Evolutionary conservation across 2,113 vertebrate genomes (phyloP), one percentile per base, ranked within the genome.

Genomic region (Pardalotus punctatus): DNA sequence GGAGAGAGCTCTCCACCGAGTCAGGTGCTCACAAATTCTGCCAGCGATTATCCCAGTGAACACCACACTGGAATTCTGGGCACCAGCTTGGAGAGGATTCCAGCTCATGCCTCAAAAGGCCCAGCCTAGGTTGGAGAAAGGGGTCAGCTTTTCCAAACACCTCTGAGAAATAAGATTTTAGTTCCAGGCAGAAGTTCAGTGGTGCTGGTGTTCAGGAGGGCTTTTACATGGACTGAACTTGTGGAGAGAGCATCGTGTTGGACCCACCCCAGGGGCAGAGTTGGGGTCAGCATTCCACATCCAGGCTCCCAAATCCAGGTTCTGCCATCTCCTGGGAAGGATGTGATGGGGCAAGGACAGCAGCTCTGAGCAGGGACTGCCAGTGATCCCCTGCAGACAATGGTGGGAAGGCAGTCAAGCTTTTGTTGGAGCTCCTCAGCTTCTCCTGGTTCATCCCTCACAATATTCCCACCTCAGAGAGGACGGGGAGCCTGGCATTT

Each of bases 241-340:
- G 6, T 69, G 28, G 47, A 33, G 51, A 58, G 31, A 84, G 33
- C 0, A 0, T 35, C 1, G 1, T 11, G 42, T 13, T 62, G 47
- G 54, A 23, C n/a, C 50, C 27, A 3, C 5, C 5, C 14, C 1
- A 0, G 51, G 28, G 8, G 23, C n/a, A 11, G 24, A 27, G 33
- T 6, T 6, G 14, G 33, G 35, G 43, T 38, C 31, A 23, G 3
- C 3, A 25, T 9, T 80, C 43, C 40, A 51, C 27, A 4, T 53
- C 33, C 82, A 74, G 21, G 40, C 18, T 86, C 6, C 47, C 5
- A 3, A 21, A 10, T 82, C 62, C 0, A 0, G 50, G 17, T 61
- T 72, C 69, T 22, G 1, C 31, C 29, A 7, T 27, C 35, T 93
- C 38, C 40, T 72, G 85, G 28, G 64, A 88, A 47, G 31, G 4